Conservation (phyloP, 2,113 vertebrate genomes). For the Oreochromis aureus region DNA sequence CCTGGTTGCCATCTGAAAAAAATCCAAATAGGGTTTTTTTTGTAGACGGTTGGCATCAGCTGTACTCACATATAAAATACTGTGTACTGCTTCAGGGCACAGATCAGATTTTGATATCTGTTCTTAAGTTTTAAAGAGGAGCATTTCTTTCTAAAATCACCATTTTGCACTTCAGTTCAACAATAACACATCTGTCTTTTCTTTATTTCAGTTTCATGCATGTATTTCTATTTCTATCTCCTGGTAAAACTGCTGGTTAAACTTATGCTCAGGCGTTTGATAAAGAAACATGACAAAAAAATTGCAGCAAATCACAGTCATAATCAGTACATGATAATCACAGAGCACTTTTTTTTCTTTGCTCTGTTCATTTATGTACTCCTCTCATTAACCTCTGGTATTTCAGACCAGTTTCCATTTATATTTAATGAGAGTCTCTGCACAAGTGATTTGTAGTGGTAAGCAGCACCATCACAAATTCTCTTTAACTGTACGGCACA, state of each 20-base stretch:
- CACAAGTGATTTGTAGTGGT: conserved; percentile 13
- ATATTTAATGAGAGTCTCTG: conserved; percentile 10
- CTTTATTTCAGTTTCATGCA: neutral
- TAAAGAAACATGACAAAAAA: neutral
- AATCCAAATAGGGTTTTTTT: neutral
- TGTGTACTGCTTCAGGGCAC: neutral
- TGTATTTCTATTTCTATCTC: neutral
- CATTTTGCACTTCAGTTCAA: neutral
- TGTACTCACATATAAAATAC: neutral
- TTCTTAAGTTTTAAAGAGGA: neutral
- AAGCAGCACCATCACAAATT: neutral
- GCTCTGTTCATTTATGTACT: neutral
- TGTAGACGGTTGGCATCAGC: neutral
- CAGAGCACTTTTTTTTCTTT: neutral
- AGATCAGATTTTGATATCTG: neutral
- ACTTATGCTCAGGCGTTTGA: neutral
- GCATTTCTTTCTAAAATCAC: neutral
- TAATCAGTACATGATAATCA: neutral
- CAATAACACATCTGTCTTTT: neutral
- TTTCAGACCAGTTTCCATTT: conserved; percentile 10
- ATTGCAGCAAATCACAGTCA: neutral
- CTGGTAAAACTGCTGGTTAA: neutral
- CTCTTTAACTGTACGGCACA: neutral
- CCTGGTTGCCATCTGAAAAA: neutral
- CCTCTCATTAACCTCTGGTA: neutral